Evolutionary conservation across 2,888 invertebrate genomes (phyloP).

Genomic region (Sicus ferrugineus): DNA sequence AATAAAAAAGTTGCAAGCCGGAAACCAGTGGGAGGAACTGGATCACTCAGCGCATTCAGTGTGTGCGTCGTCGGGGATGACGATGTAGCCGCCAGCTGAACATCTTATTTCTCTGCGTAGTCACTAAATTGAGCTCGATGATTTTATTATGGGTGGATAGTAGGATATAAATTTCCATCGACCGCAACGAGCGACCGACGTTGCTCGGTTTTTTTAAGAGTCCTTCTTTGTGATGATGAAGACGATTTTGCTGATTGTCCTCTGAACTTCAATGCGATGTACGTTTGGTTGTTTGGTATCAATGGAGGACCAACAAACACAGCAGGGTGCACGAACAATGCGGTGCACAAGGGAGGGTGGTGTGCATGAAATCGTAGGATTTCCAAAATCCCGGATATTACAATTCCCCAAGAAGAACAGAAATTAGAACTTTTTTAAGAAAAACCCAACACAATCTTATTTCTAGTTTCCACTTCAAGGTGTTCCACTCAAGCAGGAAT

Average conservation of each 20-base stretch:
- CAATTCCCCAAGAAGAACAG: too few species aligned
- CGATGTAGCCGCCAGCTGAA: conserved; percentile 22
- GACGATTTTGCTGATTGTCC: conserved; percentile 24
- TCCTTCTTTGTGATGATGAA: conserved; percentile 26
- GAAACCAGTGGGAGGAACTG: conserved; percentile 40
- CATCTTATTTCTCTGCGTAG: conserved; percentile 41
- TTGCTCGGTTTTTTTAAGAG: conserved; percentile 40
- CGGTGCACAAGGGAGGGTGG: conserved; percentile 4
- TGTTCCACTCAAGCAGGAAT: too few species aligned
- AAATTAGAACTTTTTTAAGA: too few species aligned
- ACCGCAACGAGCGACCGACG: conserved; percentile 33
- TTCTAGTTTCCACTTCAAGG: too few species aligned
- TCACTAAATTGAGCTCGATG: conserved; percentile 46
- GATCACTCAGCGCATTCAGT: conserved; percentile 30
- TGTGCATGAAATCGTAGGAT: too few species aligned
- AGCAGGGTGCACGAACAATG: conserved; percentile 13
- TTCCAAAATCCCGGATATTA: too few species aligned
- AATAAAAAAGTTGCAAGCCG: conserved; percentile 34
- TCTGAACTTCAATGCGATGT: conserved; percentile 35
- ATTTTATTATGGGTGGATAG: conserved; percentile 47
- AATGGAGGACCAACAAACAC: conserved; percentile 24
- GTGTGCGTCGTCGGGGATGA: conserved; percentile 29
- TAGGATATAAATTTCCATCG: conserved; percentile 45
- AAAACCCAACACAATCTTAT: too few species aligned
- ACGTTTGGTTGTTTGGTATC: not conserved